Base-by-base conservation (phyloP, 1,140 invertebrate genomes). In the Drosophila pectinifera region DNA sequence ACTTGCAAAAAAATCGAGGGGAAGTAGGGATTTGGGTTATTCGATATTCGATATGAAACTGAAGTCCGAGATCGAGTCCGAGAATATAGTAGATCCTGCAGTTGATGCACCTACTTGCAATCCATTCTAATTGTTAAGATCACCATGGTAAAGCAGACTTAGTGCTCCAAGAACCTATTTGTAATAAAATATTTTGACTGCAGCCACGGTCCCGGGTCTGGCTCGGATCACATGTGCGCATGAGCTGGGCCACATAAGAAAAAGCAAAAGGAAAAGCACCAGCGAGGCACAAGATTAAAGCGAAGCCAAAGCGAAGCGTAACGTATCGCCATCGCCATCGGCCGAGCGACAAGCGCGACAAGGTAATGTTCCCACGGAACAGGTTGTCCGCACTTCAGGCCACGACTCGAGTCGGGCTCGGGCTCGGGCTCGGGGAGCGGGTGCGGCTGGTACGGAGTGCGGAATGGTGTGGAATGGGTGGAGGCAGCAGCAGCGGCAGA, bases 321-420 rank as follows among this genome's bases (percentile, higher is more conserved):
- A 90, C 86, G 74, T 86, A 90, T 78, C 86, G 86, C 83, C 83
- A 86, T 89, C 83, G 80, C 73, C 73, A 76, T 76, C 73, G 82
- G 78, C 51, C 80, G 65, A 86, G 83, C 85, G 86, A 89, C 85
- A 88, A 84, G 73, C 84, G 86, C 80, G 82, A 85, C 90, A 91
- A 91, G 90, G 90, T 91, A 91, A 91, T 90, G 91, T 92, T 92
- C 91, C 91, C 91, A 92, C 91, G 91, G 90, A 92, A 92, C 91
- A 91, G 90, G 91, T 92, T 92, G 91, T 89, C 81, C 82, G 80
- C 80, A 89, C 84, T 89, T 89, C 84, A 89, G 84, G 84, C 84
- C 84, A 89, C 73, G 83, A 88, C 83, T 82, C 76, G 67, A 49
- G 24, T 49, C 18, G 28, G 28, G 46, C 16, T 2, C 24, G 46